Conservation (phyloP, 1,140 invertebrate species). For the Portunus trituberculatus region DNA sequence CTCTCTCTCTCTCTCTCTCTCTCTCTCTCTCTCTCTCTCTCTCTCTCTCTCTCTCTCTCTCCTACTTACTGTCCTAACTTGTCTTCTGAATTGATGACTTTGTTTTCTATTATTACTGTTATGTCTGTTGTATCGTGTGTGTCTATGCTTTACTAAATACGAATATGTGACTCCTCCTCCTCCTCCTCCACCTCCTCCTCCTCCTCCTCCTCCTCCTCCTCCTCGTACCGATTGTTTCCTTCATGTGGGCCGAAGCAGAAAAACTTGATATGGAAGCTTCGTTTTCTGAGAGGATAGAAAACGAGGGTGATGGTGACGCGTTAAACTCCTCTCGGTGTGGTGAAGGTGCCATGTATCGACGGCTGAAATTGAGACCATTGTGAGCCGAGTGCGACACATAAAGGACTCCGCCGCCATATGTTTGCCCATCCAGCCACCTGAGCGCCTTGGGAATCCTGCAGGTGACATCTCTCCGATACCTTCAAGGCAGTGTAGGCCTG, state of each 20-base stretch:
- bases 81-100: too few relatives aligned
- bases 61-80: too few relatives aligned
- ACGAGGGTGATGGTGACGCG: not conserved
- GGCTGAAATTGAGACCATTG: not conserved
- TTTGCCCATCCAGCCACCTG: not conserved
- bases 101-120: too few relatives aligned
- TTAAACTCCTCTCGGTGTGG: not conserved
- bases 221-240: not conserved
- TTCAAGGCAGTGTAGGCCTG: constrained; percentile 4
- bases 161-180: too few relatives aligned
- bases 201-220: too few relatives aligned
- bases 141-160: too few relatives aligned
- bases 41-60: too few relatives aligned
- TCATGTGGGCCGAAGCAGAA: not conserved
- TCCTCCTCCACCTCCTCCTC: too few relatives aligned
- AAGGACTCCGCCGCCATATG: not conserved
- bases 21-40: too few relatives aligned
- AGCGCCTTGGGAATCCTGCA: not conserved
- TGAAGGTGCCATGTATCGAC: not conserved
- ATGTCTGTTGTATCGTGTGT: too few relatives aligned
- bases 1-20: too few relatives aligned
- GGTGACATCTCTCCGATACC: not conserved
- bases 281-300: not conserved
- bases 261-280: not conserved
- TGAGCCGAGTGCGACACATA: not conserved